Conservation (phyloP, 2,113 vertebrate genomes). For the Petroica traversi region DNA sequence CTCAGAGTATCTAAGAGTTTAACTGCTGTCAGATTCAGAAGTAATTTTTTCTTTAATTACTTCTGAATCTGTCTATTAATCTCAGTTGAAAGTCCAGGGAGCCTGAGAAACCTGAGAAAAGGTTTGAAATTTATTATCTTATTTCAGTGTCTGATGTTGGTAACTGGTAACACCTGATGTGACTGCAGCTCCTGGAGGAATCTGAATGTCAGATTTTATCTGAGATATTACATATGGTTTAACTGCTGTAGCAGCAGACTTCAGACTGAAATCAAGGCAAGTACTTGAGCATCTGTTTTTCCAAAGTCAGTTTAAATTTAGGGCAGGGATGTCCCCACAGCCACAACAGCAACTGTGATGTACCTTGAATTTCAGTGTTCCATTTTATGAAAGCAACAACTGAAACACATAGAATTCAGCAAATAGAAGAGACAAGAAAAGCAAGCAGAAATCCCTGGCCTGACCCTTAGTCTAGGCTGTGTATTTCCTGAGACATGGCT, state of each 20-base stretch:
- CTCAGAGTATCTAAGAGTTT: background rate
- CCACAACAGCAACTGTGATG: rapidly evolving
- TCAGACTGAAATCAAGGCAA: background rate
- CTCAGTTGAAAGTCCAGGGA: background rate
- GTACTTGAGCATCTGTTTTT: background rate
- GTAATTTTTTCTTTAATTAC: background rate
- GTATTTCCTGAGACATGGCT: background rate
- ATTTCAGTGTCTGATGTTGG: background rate
- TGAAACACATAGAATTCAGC: background rate
- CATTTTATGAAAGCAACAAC: background rate
- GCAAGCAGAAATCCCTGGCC: background rate
- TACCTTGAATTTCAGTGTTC: background rate
- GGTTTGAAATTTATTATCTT: background rate
- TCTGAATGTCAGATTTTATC: background rate
- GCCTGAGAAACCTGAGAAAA: background rate
- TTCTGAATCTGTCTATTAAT: background rate
- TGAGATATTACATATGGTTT: background rate
- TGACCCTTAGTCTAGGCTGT: background rate
- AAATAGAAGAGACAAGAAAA: background rate
- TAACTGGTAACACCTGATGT: background rate
- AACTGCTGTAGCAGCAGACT: background rate
- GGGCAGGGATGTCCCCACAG: background rate
- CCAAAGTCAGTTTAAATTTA: background rate
- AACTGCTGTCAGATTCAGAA: background rate
- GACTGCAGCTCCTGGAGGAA: background rate